Percentiles rank a stretch among this genome's conserved stretches.
These are phyloP conservation scores for Rhegmatorhina hoffmannsi DNA, from an alignment of 2,113 vertebrate species.

Conservation along the genomic window DNA sequence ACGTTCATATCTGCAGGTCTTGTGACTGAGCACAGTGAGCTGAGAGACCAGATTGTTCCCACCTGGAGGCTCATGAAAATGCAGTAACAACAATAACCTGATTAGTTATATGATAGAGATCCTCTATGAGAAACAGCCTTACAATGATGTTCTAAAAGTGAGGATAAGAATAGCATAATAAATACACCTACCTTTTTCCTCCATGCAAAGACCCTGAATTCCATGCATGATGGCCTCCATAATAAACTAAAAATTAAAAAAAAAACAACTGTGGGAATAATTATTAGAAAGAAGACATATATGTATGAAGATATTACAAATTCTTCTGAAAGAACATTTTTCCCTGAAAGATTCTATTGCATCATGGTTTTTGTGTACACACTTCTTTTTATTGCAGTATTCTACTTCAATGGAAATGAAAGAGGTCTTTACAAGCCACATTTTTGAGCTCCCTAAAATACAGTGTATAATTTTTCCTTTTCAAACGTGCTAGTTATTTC, in stretches of 20 bases:
- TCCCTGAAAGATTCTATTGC: background rate
- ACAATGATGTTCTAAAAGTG: background rate
- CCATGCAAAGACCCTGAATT: background rate
- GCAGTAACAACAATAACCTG: background rate
- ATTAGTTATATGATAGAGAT: background rate
- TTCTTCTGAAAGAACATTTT: background rate
- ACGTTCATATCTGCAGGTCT: background rate
- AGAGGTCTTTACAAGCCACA: background rate
- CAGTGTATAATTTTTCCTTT: background rate
- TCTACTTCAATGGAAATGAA: background rate
- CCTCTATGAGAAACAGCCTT: rapidly evolving
- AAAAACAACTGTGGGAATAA: background rate
- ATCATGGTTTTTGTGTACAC: background rate
- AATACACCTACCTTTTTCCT: background rate
- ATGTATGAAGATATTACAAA: background rate
- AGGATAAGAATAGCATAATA: background rate
- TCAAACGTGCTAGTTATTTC: background rate
- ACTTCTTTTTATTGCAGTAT: background rate
- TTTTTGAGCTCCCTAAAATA: background rate
- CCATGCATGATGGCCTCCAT: background rate
- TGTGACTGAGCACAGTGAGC: background rate
- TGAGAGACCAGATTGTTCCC: background rate
- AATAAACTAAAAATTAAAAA: background rate
- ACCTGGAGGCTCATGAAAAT: background rate
- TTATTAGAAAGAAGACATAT: background rate